Evolutionary conservation across 2,888 invertebrate species (phyloP).

Genomic region (Syrphus vitripennis): DNA sequence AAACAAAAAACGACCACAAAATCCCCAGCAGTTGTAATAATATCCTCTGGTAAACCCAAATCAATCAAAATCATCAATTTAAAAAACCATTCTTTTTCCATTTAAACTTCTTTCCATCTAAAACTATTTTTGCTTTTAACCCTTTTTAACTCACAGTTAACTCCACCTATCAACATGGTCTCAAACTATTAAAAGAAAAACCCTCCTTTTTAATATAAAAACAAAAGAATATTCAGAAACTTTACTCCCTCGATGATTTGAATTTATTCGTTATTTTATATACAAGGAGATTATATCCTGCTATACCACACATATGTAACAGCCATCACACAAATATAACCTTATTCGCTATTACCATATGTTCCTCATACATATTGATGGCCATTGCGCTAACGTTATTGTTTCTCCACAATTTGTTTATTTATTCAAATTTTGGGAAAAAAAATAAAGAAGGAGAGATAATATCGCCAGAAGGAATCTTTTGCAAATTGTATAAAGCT

Average conservation of each 20-base stretch:
- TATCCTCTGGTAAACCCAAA: neutral
- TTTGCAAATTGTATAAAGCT: conserved; percentile 44
- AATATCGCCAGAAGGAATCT: conserved; percentile 39
- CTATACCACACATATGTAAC: neutral
- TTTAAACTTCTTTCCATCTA: neutral
- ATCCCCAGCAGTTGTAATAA: neutral
- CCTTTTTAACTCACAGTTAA: neutral
- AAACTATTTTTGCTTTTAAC: neutral
- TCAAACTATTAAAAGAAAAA: conserved; percentile 17
- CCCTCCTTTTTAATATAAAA: neutral
- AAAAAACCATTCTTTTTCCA: neutral
- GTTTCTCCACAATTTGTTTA: conserved; percentile 49
- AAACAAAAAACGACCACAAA: no score
- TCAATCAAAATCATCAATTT: neutral
- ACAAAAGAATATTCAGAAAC: conserved; percentile 12
- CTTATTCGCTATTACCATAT: conserved; percentile 25
- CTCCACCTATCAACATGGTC: neutral
- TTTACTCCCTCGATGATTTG: conserved; percentile 27
- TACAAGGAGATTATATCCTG: conserved; percentile 1
- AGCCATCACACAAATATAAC: neutral
- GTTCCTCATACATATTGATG: conserved; percentile 27
- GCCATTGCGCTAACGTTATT: conserved; percentile 27
- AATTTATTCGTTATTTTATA: conserved; percentile 27
- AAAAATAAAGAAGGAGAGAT: no score
- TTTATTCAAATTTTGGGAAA: conserved; percentile 45